Evolutionary conservation across 2,113 vertebrate genomes (phyloP).

Genomic region (Alouatta palliata): DNA sequence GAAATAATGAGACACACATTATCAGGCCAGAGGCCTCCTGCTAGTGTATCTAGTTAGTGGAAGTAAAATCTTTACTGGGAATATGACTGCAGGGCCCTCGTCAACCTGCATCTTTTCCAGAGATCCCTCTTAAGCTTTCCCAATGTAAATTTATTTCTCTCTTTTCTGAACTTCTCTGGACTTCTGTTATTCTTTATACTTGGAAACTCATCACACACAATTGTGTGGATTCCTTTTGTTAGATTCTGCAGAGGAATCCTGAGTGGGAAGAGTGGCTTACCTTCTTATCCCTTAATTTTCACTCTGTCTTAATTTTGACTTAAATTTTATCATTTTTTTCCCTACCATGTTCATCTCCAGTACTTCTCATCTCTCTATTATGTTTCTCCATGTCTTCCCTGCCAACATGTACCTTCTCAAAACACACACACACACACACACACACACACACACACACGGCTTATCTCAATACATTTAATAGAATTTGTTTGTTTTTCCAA

Average conservation of each 20-base stretch:
- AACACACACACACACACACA: background rate
- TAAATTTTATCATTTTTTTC: background rate
- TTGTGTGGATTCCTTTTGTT: background rate
- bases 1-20: slow-evolving; percentile 13
- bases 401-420: background rate
- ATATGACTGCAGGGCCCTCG: background rate
- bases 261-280: background rate
- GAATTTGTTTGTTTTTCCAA: background rate
- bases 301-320: background rate
- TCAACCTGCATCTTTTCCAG: background rate
- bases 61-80: background rate
- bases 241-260: background rate
- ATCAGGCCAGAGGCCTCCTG: background rate
- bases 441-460: background rate
- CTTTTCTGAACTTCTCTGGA: background rate
- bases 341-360: background rate
- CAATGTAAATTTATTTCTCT: background rate
- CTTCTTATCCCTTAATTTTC: background rate
- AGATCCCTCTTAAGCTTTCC: background rate
- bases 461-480: background rate
- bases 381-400: background rate
- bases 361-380: background rate
- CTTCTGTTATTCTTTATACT: background rate
- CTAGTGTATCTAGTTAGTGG: background rate
- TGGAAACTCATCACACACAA: background rate